Evolutionary conservation across 2,113 vertebrate species (phyloP), one percentile per base, ranked within the genome.

Genomic region (Alligator sinensis): DNA sequence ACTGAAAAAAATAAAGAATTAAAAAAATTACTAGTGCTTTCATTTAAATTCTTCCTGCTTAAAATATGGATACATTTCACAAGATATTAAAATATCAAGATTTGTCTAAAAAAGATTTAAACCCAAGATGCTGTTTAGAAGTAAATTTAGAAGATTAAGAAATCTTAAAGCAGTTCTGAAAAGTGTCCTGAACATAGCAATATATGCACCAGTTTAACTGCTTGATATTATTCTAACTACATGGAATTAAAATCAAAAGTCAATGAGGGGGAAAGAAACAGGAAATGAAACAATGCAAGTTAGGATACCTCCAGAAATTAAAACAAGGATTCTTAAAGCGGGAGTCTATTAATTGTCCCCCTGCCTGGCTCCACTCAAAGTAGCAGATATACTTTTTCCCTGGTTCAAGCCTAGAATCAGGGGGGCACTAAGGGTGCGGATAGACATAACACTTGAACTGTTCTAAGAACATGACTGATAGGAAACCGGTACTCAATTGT

Each of bases 1-100:
- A 98, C 99, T 99, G 94, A 95, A 97, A 87, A 85, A 91, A 96
- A 95, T 80, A 96, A 96, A 79, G 95, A 77, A 11, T 9, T 94
- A 30, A 91, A 95, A 55, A 86, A 87, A 76, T 97, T 95, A 97
- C 82, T 63, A 96, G 54, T 96, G 82, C 15, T 82, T 34, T 80
- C 90, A 63, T 80, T 58, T n/a, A 80, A 72, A 80, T 74, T 91
- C 61, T 61, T 90, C 81, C 84, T 77, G 28, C 58, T 93, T 18
- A 75, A 95, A 93, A 84, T 70, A 80, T 86, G 90, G 95, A 87
- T 60, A 25, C 70, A 92, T 25, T 28, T n/a, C 27, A 66, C 58
- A 28, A 66, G 89, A 94, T 16, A 64, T 77, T 80, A 63, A 66
- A 30, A 92, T 66, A 57, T 21, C 47, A 59, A 47, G 6, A 24